Base-by-base conservation (phyloP, 2,888 invertebrate genomes). In the Microplitis deprimator region DNA sequence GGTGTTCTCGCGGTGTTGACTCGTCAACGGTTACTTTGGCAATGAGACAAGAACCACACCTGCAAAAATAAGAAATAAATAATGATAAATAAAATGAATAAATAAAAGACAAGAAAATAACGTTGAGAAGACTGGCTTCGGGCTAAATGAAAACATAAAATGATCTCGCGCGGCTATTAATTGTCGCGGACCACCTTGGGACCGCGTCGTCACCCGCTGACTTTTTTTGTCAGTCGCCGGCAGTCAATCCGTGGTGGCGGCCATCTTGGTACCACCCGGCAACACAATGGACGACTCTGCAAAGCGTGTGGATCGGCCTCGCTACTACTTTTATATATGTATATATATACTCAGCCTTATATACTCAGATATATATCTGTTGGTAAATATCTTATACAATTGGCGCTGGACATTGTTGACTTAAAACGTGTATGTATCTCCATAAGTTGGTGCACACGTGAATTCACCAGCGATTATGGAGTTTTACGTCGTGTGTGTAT, bases 141-240 rank as follows among this genome's bases (percentile, higher is more conserved):
- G 67, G 61, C 75, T 72, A 82, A 84, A 86, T 86, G 86, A 86
- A 86, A 86, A 85, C 86, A 86, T 86, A 85, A 86, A 86, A 85
- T 83, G 83, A 86, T 86, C 84, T 85, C 84, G 85, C 84, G 81
- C 81, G 83, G 83, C 82, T 86, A 85, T 86, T 86, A 86, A 86
- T 85, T 84, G 85, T 83, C 83, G 81, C 81, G 79, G 81, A 82
- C 82, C 79, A 79, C 79, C 79, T 68, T 75, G 76, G 74, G 75
- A 70, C 77, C 65, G 77, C 72, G 75, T 50, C 79, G 64, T 79
- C 77, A 75, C 78, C 72, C 79, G 70, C 73, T 68, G 64, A 41
- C 65, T 69, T 84, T 83, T 80, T 78, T 81, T 82, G 81, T 82
- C 78, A 79, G 62, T 61, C 75, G 72, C 73, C 68, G 68, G 71